These are phyloP conservation scores for Tetrao urogallus DNA, from an alignment of 2,113 vertebrate species.

Conservation along the genomic window DNA sequence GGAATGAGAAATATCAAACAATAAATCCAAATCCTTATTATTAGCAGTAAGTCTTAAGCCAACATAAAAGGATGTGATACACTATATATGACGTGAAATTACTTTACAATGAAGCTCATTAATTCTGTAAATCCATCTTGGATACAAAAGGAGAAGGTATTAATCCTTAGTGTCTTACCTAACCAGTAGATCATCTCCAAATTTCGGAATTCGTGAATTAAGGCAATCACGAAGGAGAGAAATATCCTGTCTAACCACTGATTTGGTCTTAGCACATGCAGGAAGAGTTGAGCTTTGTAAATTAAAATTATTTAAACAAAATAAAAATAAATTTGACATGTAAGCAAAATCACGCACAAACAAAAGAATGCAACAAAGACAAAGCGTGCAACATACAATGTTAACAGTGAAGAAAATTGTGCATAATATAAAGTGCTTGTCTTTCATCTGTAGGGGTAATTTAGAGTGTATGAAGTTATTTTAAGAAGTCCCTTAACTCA, in stretches of 20 bases:
- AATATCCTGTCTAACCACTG: constrained; percentile 80
- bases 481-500: not conserved
- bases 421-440: not conserved
- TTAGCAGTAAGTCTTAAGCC: constrained; percentile 60
- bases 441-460: not conserved
- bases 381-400: not conserved
- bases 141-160: constrained; percentile 11
- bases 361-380: constrained; percentile 19
- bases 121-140: constrained; percentile 12
- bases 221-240: constrained; percentile 79
- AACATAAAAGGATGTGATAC: constrained; percentile 72
- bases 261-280: constrained; percentile 87
- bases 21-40: constrained; percentile 56
- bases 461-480: not conserved
- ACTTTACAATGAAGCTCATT: constrained; percentile 31
- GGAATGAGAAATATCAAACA: constrained; percentile 70
- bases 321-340: constrained; percentile 60
- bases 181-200: constrained; percentile 84
- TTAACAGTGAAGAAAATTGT: not conserved
- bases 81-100: constrained; percentile 50
- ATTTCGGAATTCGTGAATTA: constrained; percentile 82
- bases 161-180: constrained; percentile 81
- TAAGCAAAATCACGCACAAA: constrained; percentile 40
- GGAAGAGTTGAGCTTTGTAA: constrained; percentile 88
- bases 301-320: constrained; percentile 71